phyloP scores from a whole-genome alignment of 1,140 invertebrate species.

The Sarcophaga peregrina region DNA sequence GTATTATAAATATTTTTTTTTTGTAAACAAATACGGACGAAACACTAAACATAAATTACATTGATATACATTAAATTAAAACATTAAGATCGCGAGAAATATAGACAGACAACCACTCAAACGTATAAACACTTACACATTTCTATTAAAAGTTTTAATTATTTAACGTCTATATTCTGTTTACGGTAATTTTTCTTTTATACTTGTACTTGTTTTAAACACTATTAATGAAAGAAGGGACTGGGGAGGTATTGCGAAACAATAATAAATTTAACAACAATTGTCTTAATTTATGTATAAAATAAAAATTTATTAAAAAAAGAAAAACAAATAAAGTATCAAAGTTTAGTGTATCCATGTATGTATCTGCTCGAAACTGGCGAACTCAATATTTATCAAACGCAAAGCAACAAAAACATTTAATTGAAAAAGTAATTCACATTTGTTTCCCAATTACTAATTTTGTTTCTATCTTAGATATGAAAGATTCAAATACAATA shows the following conservation, averaged over 20 bases:
- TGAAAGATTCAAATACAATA: too few relatives aligned
- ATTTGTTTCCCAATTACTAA: too few relatives aligned
- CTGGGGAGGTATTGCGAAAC: too few relatives aligned
- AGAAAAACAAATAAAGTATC: slow-evolving; percentile 12
- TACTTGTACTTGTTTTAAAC: not conserved
- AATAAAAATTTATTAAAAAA: not conserved
- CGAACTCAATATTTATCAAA: too few relatives aligned
- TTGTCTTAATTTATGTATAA: too few relatives aligned
- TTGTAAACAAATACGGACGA: not conserved
- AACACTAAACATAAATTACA: slow-evolving; percentile 37
- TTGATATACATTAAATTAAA: slow-evolving; percentile 38
- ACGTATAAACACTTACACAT: slow-evolving; percentile 7
- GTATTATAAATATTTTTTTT: not conserved
- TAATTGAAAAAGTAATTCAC: too few relatives aligned
- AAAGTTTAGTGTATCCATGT: not conserved
- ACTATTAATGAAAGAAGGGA: not conserved
- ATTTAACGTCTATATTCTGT: not conserved
- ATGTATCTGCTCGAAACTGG: too few relatives aligned
- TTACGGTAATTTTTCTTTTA: not conserved
- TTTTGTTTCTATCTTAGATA: too few relatives aligned
- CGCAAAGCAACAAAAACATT: too few relatives aligned
- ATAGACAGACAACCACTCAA: not conserved
- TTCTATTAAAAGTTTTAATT: not conserved
- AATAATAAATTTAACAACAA: too few relatives aligned
- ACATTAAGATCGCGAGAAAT: slow-evolving; percentile 9